Evolutionary conservation across 2,113 vertebrate species (phyloP), one percentile per base, ranked within the genome.

Genomic region (Miniopterus natalensis): DNA sequence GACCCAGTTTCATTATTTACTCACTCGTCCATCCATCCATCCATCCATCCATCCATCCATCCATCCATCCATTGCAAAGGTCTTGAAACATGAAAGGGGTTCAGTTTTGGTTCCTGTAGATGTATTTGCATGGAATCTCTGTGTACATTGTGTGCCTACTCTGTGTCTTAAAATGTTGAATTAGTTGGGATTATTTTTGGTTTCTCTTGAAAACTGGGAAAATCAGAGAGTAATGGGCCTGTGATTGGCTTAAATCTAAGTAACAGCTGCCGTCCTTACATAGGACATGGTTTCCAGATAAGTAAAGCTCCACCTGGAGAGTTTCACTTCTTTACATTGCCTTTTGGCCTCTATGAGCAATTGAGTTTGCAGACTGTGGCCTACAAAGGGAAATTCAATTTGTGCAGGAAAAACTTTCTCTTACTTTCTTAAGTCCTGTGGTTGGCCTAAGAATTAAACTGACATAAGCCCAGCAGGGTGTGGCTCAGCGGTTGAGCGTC

Each of bases 191-290:
- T 95, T 85, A 42, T 42, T 75, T 86, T 49, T 65, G n/a, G n/a
- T 77, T 91, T 85, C 66, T 95, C 61, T 66, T 85, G 51, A 71
- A 91, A 91, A 90, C 18, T 14, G 17, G 63, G 57, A 61, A 59
- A 84, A 92, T 40, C 5, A 17, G 31, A 94, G 79, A 81, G 63
- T 25, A 51, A 27, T 8, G 78, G 29, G 29, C 27, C 40, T n/a
- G 8, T 0, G 6, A 73, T 6, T 71, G 53, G 9, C 42, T 73
- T 87, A 70, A 57, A 68, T 55, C 18, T 45, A 66, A 80, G 31
- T 36, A 51, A 70, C n/a, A 68, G 40, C 49, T 59, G 53, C 27
- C 29, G 4, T 88, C 45, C 57, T 65, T 31, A 65, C 36, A 13
- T 0, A 73, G 65, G 53, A 79, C 31, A n/a, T 21, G 25, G 79